Evolutionary conservation across 2,113 vertebrate species (phyloP).

Genomic region (Pelvicachromis taeniatus): DNA sequence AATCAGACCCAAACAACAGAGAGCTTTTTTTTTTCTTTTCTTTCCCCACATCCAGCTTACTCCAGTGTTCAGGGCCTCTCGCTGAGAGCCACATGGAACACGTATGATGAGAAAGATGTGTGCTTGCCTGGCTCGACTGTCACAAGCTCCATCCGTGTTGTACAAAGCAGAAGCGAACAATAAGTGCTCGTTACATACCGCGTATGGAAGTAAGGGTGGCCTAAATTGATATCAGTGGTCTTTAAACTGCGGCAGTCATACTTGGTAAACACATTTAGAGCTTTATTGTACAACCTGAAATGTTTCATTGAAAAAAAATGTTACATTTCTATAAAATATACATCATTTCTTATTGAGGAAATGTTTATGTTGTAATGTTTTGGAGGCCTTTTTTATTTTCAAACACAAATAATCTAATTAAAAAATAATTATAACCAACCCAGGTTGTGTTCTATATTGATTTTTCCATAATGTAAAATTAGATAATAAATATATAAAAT

Average conservation of each 20-base stretch:
- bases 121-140: conserved; percentile 38
- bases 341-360: not conserved
- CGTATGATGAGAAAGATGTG: conserved; percentile 27
- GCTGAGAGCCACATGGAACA: conserved; percentile 33
- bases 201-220: not conserved
- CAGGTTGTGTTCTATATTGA: not conserved
- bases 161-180: not conserved
- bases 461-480: not conserved
- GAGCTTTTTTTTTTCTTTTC: not conserved
- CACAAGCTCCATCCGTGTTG: conserved; percentile 41
- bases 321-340: not conserved
- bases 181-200: conserved; percentile 18
- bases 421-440: not conserved
- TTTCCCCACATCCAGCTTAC: not conserved
- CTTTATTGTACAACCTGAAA: not conserved
- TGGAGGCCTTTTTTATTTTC: not conserved
- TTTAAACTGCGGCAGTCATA: not conserved
- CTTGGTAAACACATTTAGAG: not conserved
- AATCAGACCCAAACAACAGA: conserved; percentile 57
- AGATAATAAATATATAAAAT: not conserved
- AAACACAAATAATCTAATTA: not conserved
- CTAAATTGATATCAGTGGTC: not conserved
- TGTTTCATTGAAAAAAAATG: too few species aligned
- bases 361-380: not conserved
- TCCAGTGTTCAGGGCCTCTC: conserved; percentile 23